Percentiles rank a stretch among this genome's conserved stretches.
phyloP scores from a whole-genome alignment of 2,888 invertebrate genomes.

The Trachelus iudaicus region DNA sequence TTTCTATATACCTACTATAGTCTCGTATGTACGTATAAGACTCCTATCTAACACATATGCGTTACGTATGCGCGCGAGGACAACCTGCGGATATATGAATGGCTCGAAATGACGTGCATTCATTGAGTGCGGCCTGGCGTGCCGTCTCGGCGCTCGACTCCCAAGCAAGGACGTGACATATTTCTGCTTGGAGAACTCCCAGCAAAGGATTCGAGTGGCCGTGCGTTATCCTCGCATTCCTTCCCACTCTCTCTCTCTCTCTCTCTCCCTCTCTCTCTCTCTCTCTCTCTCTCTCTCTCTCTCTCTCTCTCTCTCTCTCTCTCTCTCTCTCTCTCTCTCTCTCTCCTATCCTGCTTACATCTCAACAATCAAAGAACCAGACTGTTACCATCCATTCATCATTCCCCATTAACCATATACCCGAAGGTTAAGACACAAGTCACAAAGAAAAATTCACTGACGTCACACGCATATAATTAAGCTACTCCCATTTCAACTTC shows the following conservation, averaged over 20 bases:
- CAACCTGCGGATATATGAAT: conserved; percentile 61
- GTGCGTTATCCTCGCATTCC: background rate
- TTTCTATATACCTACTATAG: no score
- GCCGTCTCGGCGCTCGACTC: conserved; percentile 39
- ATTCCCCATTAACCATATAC: no score
- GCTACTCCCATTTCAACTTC: no score
- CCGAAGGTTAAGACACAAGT: no score
- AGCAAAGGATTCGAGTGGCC: conserved; percentile 19
- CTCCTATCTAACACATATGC: conserved; percentile 18
- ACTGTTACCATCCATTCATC: no score
- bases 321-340: no score
- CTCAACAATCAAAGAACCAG: no score
- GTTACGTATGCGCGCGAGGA: conserved; percentile 46
- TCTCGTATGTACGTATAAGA: no score
- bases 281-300: conserved; percentile 13
- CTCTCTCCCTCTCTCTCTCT: conserved; percentile 20
- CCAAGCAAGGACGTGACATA: conserved; percentile 59
- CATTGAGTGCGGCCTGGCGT: conserved; percentile 53
- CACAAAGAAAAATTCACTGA: no score
- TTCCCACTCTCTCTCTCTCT: conserved; percentile 22
- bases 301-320: conserved; percentile 20
- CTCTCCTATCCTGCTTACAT: no score
- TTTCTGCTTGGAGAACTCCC: conserved; percentile 36
- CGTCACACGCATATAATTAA: no score
- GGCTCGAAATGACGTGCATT: conserved; percentile 61